Evolutionary conservation across 2,888 invertebrate species (phyloP), one percentile per base, ranked within the genome.

Genomic region (Seira ritae): DNA sequence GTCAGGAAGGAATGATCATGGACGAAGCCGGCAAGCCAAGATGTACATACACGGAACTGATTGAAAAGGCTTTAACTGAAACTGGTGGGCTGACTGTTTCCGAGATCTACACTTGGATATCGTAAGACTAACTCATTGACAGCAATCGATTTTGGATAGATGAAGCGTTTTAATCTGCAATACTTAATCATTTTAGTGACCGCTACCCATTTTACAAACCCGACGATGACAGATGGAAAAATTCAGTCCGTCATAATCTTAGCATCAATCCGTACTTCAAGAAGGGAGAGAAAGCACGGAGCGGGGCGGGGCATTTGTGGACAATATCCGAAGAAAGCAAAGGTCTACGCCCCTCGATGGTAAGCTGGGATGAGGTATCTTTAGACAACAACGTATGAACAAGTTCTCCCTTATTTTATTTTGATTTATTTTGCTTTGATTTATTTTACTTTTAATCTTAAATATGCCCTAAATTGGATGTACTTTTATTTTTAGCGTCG

Each of bases 81-180:
- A 95, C 94, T 78, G 95, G 96, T 76, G 96, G 96, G 91, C 91
- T 97, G 86, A 97, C 97, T 0, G 97, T 97, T 46, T 96, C 96
- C 4, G 97, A 95, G 76, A 97, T 97, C 89, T 97, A 97, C 91
- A 95, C 95, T 89, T 97, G 97, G 97, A 97, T 97, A 90, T 96
- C 96, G 97, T 97, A 92, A 96, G 96, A 95, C 89, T n/a, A n/a
- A n/a, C n/a, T n/a, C n/a, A n/a, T n/a, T n/a, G n/a, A n/a, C n/a
- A n/a, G n/a, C n/a, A n/a, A n/a, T n/a, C n/a, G n/a, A n/a, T n/a
- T n/a, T n/a, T n/a, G n/a, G n/a, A n/a, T n/a, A n/a, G n/a, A n/a
- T n/a, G n/a, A n/a, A n/a, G n/a, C n/a, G n/a, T n/a, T n/a, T n/a
- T n/a, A n/a, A n/a, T n/a, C n/a, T n/a, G 77, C 19, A 60, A n/a